Percentiles rank a stretch among this genome's conserved stretches.
phyloP scores from a whole-genome alignment of 92 coral and sea anemone species.

The Heliopora coerulea region DNA sequence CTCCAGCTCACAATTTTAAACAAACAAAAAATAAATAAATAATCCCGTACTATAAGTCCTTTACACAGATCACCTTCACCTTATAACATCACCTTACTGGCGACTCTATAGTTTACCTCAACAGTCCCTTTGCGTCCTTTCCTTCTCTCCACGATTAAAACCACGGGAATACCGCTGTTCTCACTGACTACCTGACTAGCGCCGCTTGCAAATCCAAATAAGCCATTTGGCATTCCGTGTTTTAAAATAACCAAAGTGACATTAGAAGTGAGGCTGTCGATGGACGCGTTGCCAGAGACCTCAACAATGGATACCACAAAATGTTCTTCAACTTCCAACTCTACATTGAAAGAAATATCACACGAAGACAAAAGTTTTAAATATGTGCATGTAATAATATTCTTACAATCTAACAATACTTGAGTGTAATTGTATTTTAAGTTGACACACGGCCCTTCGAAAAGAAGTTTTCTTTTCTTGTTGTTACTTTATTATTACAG shows the following conservation, averaged over 20 bases:
- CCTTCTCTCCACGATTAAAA: conserved; percentile 63
- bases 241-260: conserved; percentile 75
- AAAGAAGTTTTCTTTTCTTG: too few relatives aligned
- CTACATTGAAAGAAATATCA: too few relatives aligned
- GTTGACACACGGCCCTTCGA: too few relatives aligned
- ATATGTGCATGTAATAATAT: too few relatives aligned
- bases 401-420: too few relatives aligned
- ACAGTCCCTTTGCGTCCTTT: conserved; percentile 77
- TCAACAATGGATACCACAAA: conserved; percentile 61
- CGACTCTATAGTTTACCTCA: conserved; percentile 55
- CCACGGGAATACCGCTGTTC: conserved; percentile 54
- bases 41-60: too few relatives aligned
- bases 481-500: conserved; percentile 35
- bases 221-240: conserved; percentile 90
- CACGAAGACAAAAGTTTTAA: too few relatives aligned
- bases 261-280: conserved; percentile 72
- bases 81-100: neutral
- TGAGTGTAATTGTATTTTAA: too few relatives aligned
- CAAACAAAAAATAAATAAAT: too few relatives aligned
- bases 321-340: conserved; percentile 88
- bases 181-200: conserved; percentile 57
- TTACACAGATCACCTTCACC: neutral
- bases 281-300: conserved; percentile 76
- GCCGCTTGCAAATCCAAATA: conserved; percentile 68
- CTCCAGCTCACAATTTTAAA: too few relatives aligned